Conservation (phyloP, 2,888 invertebrate genomes). For the Leptothorax acervorum region DNA sequence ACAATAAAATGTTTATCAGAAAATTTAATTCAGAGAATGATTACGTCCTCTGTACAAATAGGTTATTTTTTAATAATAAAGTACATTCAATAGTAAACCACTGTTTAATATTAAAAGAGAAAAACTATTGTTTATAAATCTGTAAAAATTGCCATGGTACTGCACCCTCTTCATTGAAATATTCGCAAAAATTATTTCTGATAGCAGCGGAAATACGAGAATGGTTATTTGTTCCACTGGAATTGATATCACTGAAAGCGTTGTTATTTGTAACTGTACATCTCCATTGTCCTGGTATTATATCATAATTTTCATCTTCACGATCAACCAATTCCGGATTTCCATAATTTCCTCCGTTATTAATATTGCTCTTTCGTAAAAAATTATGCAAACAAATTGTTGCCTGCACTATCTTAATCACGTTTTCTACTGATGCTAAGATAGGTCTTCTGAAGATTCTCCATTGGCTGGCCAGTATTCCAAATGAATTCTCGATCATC, state of each 20-base stretch:
- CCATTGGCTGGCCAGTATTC: not conserved
- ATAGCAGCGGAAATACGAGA: not conserved
- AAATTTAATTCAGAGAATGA: too few species aligned
- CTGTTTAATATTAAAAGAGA: too few species aligned
- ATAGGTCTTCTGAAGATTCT: not conserved
- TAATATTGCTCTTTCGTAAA: not conserved
- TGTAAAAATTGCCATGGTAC: not conserved
- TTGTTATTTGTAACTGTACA: not conserved
- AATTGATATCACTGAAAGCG: not conserved
- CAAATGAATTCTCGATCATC: not conserved
- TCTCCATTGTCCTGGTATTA: not conserved
- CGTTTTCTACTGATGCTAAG: not conserved
- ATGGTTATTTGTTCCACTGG: not conserved
- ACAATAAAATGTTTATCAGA: too few species aligned
- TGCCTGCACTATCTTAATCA: not conserved
- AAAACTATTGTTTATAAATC: not conserved
- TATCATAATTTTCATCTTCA: not conserved
- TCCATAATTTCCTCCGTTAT: not conserved
- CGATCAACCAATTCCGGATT: not conserved
- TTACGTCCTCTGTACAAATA: too few species aligned
- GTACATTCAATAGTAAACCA: too few species aligned
- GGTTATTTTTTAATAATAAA: too few species aligned
- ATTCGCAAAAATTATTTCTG: not conserved
- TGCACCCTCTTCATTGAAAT: not conserved
- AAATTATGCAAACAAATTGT: constrained; percentile 3